phyloP scores from a whole-genome alignment of 2,888 invertebrate species.

The Lypha dubia region DNA sequence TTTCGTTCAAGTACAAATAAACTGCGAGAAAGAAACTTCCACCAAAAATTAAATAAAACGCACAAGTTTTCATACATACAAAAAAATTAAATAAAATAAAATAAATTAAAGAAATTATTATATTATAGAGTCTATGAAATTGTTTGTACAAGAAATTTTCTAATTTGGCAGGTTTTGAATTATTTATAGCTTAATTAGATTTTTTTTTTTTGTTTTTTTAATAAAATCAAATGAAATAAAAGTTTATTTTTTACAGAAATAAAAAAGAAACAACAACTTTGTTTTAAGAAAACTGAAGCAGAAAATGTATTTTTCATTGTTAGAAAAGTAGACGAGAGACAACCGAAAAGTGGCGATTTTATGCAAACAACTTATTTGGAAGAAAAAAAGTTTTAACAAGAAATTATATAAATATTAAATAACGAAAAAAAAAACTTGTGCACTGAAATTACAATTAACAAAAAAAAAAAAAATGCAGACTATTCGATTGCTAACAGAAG shows the following conservation, averaged over 20 bases:
- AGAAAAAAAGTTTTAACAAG: not conserved
- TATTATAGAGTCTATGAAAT: not conserved
- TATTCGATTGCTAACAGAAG: too few relatives aligned
- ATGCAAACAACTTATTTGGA: not conserved
- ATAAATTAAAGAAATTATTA: not conserved
- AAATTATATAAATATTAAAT: not conserved
- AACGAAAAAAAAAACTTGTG: too few relatives aligned
- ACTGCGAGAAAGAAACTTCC: not conserved
- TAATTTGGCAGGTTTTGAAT: not conserved
- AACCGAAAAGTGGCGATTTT: not conserved
- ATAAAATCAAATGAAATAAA: not conserved
- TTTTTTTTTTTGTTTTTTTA: not conserved
- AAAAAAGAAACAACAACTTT: not conserved
- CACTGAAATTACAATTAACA: too few relatives aligned
- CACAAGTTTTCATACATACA: not conserved
- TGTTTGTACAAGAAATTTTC: not conserved
- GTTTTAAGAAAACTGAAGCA: not conserved
- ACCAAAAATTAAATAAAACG: not conserved
- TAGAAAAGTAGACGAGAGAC: not conserved
- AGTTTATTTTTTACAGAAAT: not conserved
- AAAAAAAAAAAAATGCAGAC: too few relatives aligned
- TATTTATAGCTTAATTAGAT: not conserved
- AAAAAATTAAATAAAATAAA: not conserved
- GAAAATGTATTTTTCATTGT: not conserved
- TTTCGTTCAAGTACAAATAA: not conserved